Percentiles rank a stretch among this genome's conserved stretches.
These are phyloP conservation scores for Anser brachyrhynchus DNA, from an alignment of 2,113 vertebrate genomes.

Conservation along the genomic window DNA sequence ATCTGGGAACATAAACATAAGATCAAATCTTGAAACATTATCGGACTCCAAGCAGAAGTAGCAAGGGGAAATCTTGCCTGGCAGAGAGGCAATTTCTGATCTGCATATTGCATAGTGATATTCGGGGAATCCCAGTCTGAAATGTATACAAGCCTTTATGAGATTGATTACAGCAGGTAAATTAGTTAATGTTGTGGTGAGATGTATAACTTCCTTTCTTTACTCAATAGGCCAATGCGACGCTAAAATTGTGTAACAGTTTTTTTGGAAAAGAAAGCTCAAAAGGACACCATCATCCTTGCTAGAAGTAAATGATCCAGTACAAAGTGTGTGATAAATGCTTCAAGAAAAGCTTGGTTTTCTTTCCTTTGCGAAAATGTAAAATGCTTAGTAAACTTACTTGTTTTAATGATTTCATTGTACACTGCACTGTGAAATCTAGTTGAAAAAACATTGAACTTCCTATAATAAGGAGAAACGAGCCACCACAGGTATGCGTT, in stretches of 20 bases:
- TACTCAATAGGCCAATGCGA: constrained; percentile 79
- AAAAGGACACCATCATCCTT: constrained; percentile 83
- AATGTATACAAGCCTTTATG: not conserved
- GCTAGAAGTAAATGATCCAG: constrained; percentile 79
- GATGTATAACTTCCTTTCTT: not conserved
- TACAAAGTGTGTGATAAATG: not conserved
- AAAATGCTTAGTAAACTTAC: not conserved
- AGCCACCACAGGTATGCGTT: constrained; percentile 78
- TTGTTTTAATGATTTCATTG: not conserved
- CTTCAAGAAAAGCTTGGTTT: not conserved
- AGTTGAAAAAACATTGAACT: constrained; percentile 84
- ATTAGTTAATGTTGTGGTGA: not conserved
- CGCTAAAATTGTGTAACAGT: constrained; percentile 82
- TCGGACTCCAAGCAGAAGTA: not conserved
- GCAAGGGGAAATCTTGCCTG: not conserved
- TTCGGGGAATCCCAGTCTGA: not conserved
- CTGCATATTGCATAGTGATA: too few species aligned
- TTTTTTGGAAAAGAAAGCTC: constrained; percentile 85
- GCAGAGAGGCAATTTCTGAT: not conserved
- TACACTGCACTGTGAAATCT: constrained; percentile 80
- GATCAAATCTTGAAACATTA: not conserved
- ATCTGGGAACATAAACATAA: not conserved
- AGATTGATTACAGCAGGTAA: not conserved
- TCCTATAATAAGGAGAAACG: constrained; percentile 81
- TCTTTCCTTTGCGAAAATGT: constrained; percentile 4